Conservation (phyloP, 2,888 invertebrate species). For the Andrena flavipes region DNA sequence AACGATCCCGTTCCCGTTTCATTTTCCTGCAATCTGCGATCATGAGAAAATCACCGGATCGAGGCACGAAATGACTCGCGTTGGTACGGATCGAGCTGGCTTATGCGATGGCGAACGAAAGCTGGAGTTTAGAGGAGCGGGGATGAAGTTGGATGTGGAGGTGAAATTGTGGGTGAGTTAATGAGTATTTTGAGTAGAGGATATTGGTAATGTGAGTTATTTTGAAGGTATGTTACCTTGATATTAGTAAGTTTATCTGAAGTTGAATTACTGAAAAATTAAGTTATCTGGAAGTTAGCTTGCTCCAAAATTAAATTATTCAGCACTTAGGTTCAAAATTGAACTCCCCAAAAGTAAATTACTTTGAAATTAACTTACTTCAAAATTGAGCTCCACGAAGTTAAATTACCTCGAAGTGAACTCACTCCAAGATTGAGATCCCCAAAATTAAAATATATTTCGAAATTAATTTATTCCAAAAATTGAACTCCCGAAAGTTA, state of each 20-base stretch:
- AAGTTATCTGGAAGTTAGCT: too few relatives aligned
- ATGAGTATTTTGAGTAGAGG: neutral
- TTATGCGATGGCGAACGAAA: neutral
- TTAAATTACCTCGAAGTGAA: neutral
- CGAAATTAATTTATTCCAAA: too few relatives aligned
- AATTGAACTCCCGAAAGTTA: too few relatives aligned
- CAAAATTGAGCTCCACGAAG: neutral
- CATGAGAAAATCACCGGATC: constrained; percentile 39
- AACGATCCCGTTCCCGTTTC: constrained; percentile 51
- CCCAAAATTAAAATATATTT: too few relatives aligned
- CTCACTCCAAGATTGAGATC: too few relatives aligned
- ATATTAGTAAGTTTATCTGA: too few relatives aligned
- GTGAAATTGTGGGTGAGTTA: neutral
- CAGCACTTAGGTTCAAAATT: too few relatives aligned
- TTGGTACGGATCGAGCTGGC: neutral
- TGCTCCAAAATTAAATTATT: too few relatives aligned
- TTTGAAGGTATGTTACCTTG: neutral
- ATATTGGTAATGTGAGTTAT: neutral
- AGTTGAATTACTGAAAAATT: too few relatives aligned
- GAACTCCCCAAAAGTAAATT: too few relatives aligned
- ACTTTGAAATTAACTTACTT: neutral
- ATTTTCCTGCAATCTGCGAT: constrained; percentile 37
- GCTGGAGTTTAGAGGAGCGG: neutral
- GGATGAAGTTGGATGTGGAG: neutral
- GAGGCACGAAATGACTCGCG: constrained; percentile 3